Conservation (phyloP, 2,888 invertebrate genomes). For the Mythimna pallens region DNA sequence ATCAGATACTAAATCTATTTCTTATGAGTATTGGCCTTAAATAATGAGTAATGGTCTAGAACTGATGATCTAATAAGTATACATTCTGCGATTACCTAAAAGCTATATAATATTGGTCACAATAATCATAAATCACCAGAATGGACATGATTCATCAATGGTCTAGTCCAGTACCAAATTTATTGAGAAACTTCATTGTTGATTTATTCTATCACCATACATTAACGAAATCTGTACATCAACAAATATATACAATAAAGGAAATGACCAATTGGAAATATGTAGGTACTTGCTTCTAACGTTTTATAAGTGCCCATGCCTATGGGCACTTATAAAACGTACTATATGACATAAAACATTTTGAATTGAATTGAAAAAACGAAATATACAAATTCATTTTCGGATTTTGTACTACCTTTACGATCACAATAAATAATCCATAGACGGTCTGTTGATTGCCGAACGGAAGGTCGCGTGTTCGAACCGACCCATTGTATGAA, state of each 20-base stretch:
- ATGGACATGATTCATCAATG: neutral
- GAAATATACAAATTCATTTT: slow-evolving; percentile 14
- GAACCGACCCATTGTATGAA: slow-evolving; percentile 45
- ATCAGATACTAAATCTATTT: neutral
- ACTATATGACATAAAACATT: too few species aligned
- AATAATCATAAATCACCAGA: neutral
- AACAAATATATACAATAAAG: too few species aligned
- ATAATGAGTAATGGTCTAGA: neutral
- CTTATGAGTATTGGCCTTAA: neutral
- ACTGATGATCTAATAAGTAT: too few species aligned
- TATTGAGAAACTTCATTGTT: neutral
- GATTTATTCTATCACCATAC: neutral
- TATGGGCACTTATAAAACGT: too few species aligned
- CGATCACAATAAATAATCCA: slow-evolving; percentile 25
- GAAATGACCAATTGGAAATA: too few species aligned
- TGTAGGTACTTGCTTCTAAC: too few species aligned
- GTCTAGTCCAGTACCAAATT: neutral
- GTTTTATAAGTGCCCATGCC: too few species aligned
- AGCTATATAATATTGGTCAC: too few species aligned
- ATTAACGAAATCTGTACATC: neutral
- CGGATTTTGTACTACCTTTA: slow-evolving; percentile 31
- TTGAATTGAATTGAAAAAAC: neutral
- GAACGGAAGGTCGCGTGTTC: slow-evolving; percentile 52
- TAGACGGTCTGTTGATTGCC: slow-evolving; percentile 28
- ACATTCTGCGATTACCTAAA: too few species aligned